Percentiles rank a stretch among this genome's conserved stretches.
These are phyloP conservation scores for Mola mola DNA, from an alignment of 2,113 vertebrate genomes.

Conservation along the genomic window DNA sequence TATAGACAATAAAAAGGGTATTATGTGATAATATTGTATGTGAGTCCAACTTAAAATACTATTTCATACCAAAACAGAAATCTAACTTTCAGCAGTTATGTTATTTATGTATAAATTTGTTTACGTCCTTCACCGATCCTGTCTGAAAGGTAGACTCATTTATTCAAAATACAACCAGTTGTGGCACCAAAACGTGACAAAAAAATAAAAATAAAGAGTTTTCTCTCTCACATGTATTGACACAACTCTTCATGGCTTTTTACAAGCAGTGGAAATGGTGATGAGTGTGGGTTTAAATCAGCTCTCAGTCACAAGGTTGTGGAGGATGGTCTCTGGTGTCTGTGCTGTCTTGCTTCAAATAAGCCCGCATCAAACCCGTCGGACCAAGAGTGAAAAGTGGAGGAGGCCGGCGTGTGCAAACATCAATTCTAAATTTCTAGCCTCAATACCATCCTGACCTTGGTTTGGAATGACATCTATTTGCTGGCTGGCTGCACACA, in stretches of 20 bases:
- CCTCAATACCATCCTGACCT: slow-evolving; percentile 80
- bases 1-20: too few relatives aligned
- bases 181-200: background rate
- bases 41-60: background rate
- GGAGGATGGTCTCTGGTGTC: slow-evolving; percentile 30
- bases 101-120: background rate
- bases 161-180: background rate
- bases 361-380: slow-evolving; percentile 58
- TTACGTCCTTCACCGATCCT: background rate
- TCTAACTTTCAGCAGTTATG: background rate
- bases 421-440: slow-evolving; percentile 82
- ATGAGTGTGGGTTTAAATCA: slow-evolving; percentile 27
- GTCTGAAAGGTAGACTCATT: slow-evolving; percentile 3
- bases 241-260: background rate
- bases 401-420: slow-evolving; percentile 70
- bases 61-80: background rate
- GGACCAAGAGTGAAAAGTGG: slow-evolving; percentile 70
- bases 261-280: slow-evolving; percentile 1
- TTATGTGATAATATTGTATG: background rate
- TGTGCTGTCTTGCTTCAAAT: slow-evolving; percentile 46
- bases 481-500: slow-evolving; percentile 84
- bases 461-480: slow-evolving; percentile 84
- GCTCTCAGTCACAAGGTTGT: slow-evolving; percentile 44
- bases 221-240: slow-evolving; percentile 15
- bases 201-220: background rate